A percentile compares a stretch with the other conserved stretches of the same genome.
Evolutionary conservation across 2,888 invertebrate genomes (phyloP).

Genomic region (Habroteleia sp.): DNA sequence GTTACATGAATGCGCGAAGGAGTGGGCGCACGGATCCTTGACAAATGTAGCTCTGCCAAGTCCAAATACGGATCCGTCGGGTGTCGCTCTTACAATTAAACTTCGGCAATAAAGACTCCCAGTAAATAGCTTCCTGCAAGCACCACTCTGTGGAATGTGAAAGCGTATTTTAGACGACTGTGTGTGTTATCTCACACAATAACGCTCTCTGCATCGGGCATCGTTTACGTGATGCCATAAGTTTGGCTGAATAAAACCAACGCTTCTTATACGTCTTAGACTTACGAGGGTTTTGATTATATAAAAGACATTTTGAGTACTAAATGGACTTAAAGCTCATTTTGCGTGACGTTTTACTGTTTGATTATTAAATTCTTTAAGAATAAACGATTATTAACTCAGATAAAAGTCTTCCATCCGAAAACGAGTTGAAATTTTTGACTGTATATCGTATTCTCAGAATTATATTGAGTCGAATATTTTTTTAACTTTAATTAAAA

Average conservation of each 20-base stretch:
- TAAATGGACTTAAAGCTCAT: conserved; percentile 18
- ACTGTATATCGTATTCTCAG: too few relatives aligned
- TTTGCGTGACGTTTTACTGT: conserved; percentile 9
- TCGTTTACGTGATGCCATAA: conserved; percentile 35
- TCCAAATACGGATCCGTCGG: conserved; percentile 68
- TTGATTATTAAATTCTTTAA: conserved; percentile 15
- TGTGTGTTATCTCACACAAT: conserved; percentile 58
- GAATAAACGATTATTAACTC: conserved; percentile 1
- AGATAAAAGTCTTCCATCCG: too few relatives aligned
- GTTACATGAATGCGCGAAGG: conserved; percentile 49
- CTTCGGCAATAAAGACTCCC: conserved; percentile 70
- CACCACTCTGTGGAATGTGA: conserved; percentile 69
- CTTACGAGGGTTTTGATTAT: conserved; percentile 43
- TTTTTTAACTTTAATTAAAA: too few relatives aligned
- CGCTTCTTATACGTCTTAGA: conserved; percentile 39
- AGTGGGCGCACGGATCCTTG: conserved; percentile 66
- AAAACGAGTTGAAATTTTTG: neutral
- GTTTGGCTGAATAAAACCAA: conserved; percentile 46
- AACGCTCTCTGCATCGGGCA: conserved; percentile 24
- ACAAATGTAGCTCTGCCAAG: conserved; percentile 69
- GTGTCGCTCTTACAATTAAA: conserved; percentile 73
- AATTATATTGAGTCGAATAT: too few relatives aligned
- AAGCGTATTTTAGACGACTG: conserved; percentile 69
- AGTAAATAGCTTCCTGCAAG: conserved; percentile 73
- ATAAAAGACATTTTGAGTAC: conserved; percentile 17